Percentiles rank a stretch among this genome's conserved stretches.
Evolutionary conservation across 1,140 invertebrate genomes (phyloP).

Genomic region (Cyclargus thomasi): DNA sequence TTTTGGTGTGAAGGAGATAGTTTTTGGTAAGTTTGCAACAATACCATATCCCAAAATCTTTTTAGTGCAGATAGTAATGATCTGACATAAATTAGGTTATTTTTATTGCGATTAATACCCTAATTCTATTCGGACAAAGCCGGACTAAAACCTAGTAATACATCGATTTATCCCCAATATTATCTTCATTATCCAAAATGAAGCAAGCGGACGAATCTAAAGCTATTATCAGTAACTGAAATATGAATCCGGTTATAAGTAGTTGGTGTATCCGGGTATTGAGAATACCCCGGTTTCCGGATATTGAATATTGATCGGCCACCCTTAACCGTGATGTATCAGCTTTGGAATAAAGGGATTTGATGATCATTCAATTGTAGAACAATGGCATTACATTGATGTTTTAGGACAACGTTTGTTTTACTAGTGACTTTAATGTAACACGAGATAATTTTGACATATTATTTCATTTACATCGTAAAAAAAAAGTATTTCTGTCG

Average conservation of each 20-base stretch:
- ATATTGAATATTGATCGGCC: constrained; percentile 14
- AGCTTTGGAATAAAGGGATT: constrained; percentile 13
- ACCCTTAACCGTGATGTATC: constrained; percentile 13
- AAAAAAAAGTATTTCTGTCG: too few relatives aligned
- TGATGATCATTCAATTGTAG: constrained; percentile 2
- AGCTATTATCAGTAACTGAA: constrained; percentile 1
- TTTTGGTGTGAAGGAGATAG: background rate
- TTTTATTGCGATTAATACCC: too few relatives aligned
- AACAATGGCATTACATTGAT: background rate
- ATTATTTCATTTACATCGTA: too few relatives aligned
- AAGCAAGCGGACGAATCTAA: constrained; percentile 1
- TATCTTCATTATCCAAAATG: constrained; percentile 5
- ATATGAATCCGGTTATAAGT: constrained; percentile 10
- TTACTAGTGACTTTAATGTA: background rate
- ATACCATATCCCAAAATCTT: too few relatives aligned
- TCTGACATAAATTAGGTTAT: too few relatives aligned
- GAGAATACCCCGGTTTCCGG: constrained; percentile 7
- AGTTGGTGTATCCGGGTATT: constrained; percentile 12
- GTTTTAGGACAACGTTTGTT: background rate
- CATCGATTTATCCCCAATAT: background rate
- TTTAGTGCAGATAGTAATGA: too few relatives aligned
- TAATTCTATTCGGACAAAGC: too few relatives aligned
- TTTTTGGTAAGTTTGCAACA: background rate
- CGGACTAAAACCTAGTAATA: too few relatives aligned
- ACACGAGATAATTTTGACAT: too few relatives aligned